phyloP scores from a whole-genome alignment of 2,797 vertebrate genomes.

The Tamandua tetradactyla region DNA sequence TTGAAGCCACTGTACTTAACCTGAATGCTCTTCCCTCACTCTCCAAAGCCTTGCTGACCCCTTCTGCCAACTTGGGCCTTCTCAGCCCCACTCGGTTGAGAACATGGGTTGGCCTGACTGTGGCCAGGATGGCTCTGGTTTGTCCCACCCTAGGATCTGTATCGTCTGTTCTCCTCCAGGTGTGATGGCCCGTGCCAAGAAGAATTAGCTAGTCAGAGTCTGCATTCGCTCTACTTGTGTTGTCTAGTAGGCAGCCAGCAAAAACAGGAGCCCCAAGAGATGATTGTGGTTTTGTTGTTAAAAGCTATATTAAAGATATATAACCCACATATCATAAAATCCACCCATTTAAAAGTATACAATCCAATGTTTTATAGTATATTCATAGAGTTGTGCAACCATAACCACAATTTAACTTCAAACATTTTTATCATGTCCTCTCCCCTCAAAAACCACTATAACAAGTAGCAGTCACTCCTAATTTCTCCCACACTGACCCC shows the following conservation, averaged over 20 bases:
- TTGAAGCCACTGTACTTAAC: background rate
- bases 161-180: background rate
- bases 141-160: background rate
- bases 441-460: background rate
- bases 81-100: background rate
- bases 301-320: background rate
- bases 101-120: background rate
- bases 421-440: background rate
- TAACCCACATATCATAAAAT: background rate
- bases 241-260: background rate
- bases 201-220: background rate
- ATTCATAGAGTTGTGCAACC: too few species aligned
- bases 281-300: background rate
- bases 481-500: background rate
- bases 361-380: too few species aligned
- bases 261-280: background rate
- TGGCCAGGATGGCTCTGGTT: background rate
- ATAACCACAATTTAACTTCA: too few species aligned
- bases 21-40: background rate
- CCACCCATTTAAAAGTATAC: too few species aligned
- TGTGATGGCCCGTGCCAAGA: background rate
- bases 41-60: background rate
- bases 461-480: background rate
- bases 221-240: background rate
- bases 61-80: background rate